Conservation (phyloP, 1,140 invertebrate species). For the Aphidius ervi region DNA sequence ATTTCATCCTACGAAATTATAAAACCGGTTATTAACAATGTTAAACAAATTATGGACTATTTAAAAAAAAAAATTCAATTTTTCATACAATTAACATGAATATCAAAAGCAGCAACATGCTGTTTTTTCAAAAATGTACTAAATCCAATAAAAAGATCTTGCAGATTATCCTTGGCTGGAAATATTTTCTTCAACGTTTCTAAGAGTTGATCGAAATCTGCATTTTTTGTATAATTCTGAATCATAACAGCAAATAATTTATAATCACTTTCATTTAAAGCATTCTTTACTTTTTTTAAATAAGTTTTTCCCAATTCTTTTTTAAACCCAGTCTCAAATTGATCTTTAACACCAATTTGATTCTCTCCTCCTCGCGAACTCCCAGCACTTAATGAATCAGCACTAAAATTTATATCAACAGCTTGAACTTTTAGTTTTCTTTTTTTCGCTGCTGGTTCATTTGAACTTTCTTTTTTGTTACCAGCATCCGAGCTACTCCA, state of each 20-base stretch:
- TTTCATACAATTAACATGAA: slow-evolving; percentile 2
- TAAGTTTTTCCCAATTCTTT: slow-evolving; percentile 36
- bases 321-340: slow-evolving; percentile 22
- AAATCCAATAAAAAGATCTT: slow-evolving; percentile 58
- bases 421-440: slow-evolving; percentile 56
- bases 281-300: slow-evolving; percentile 50
- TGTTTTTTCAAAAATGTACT: slow-evolving; percentile 20
- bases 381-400: slow-evolving; percentile 34
- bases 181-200: slow-evolving; percentile 53
- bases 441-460: slow-evolving; percentile 42
- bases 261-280: slow-evolving; percentile 54
- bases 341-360: slow-evolving; percentile 5
- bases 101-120: slow-evolving; percentile 27
- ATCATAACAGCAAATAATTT: slow-evolving; percentile 59
- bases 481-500: slow-evolving; percentile 40
- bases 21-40: too few relatives aligned
- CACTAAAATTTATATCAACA: slow-evolving; percentile 32
- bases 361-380: slow-evolving; percentile 27
- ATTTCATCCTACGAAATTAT: too few relatives aligned
- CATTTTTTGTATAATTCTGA: slow-evolving; percentile 56
- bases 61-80: neutral
- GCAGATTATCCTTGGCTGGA: slow-evolving; percentile 47
- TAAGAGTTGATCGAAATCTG: slow-evolving; percentile 54
- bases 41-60: neutral
- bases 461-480: slow-evolving; percentile 30